Evolutionary conservation across 2,888 invertebrate genomes (phyloP).

Genomic region (Bellardia pandia): DNA sequence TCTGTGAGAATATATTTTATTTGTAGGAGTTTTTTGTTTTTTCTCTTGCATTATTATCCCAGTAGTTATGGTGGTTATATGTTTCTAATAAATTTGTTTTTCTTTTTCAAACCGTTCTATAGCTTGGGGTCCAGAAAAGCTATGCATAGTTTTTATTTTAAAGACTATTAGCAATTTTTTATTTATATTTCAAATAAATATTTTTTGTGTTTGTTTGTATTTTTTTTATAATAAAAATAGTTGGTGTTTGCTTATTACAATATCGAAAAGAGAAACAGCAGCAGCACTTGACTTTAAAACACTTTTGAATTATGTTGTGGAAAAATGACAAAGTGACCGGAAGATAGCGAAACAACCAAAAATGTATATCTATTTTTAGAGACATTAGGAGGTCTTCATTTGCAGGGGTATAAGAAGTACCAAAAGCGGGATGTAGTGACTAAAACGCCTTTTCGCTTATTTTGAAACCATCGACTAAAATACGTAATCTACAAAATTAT

Average conservation of each 20-base stretch:
- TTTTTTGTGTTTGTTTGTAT: neutral
- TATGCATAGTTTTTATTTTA: neutral
- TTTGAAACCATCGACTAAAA: too few species aligned
- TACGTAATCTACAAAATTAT: too few species aligned
- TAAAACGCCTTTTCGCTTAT: too few species aligned
- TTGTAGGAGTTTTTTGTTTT: neutral
- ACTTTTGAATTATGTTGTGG: conserved; percentile 79
- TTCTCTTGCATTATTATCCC: neutral
- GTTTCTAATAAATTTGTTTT: conserved; percentile 48
- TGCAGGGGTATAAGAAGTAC: too few species aligned
- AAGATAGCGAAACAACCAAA: conserved; percentile 75
- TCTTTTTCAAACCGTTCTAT: neutral
- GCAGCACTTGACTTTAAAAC: conserved; percentile 41
- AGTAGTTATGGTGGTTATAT: conserved; percentile 29
- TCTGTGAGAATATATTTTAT: conserved; percentile 31
- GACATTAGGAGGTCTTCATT: too few species aligned
- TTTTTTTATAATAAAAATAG: neutral
- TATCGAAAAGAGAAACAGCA: neutral
- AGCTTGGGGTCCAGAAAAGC: neutral
- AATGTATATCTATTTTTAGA: neutral
- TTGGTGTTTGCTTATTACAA: conserved; percentile 3
- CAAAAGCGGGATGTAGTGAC: too few species aligned
- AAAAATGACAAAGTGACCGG: conserved; percentile 82
- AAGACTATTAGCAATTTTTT: neutral
- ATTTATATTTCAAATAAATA: neutral